Base-by-base conservation (phyloP, 2,797 vertebrate genomes). In the Remorina albescens region DNA sequence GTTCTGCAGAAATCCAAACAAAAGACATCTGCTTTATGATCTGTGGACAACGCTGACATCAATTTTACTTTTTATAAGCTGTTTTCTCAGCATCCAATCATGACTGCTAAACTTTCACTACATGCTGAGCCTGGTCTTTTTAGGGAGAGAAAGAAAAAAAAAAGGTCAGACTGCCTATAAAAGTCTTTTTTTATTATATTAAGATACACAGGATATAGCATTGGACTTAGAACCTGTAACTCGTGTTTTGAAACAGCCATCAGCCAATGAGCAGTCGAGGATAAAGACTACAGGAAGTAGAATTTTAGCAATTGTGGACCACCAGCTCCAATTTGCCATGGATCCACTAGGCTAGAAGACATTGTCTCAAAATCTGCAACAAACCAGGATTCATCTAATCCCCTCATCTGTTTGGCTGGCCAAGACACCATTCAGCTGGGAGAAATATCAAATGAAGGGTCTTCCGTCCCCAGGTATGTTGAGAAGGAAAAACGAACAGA, bases 131-230 rank as follows among this genome's bases (percentile, higher is more conserved):
- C 60, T 80, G 88, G 82, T 60, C 30, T 74, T 86, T 84, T 86
- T 62, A 86, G 81, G 71, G 82, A 89, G 91, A 87, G 86, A 94
- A 90, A 90, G n/a, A n/a, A n/a, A n/a, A n/a, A n/a, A n/a, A n/a
- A n/a, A n/a, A n/a, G n/a, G n/a, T n/a, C n/a, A n/a, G n/a, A n/a
- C n/a, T n/a, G n/a, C n/a, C n/a, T n/a, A n/a, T n/a, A n/a, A n/a
- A n/a, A n/a, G n/a, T n/a, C n/a, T n/a, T n/a, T n/a, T n/a, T n/a
- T n/a, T n/a, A n/a, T n/a, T n/a, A n/a, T n/a, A n/a, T n/a, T n/a
- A n/a, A n/a, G n/a, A n/a, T n/a, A n/a, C n/a, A n/a, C n/a, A n/a
- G n/a, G 54, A 36, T 66, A 18, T 44, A 19, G 55, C 19, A 23
- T 54, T n/a, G 25, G 4, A 34, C 15, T 15, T 6, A 60, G 19